A percentile compares a stretch with the other conserved stretches of the same genome.
Evolutionary conservation across 2,888 invertebrate genomes (phyloP).

Genomic region (Lasioglossum figueresi): DNA sequence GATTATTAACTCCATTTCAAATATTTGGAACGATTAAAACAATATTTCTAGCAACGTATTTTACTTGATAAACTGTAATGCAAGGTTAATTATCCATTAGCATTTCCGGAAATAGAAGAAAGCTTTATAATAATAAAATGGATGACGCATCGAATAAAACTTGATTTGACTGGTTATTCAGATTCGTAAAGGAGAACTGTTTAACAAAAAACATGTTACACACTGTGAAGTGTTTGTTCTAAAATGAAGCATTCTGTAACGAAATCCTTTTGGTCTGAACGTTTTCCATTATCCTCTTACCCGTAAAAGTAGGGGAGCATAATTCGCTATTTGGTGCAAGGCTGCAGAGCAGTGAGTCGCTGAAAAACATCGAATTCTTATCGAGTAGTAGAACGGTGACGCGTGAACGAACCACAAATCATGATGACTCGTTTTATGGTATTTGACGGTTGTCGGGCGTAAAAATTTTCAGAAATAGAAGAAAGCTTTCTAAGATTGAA

Average conservation of each 20-base stretch:
- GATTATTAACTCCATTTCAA: too few relatives aligned
- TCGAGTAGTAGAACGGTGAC: too few relatives aligned
- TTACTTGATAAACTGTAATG: background rate
- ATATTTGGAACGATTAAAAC: too few relatives aligned
- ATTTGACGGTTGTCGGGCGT: too few relatives aligned
- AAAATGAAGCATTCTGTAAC: background rate
- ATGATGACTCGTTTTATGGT: too few relatives aligned
- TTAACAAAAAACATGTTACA: background rate
- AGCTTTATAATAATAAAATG: background rate
- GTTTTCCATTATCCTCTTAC: background rate
- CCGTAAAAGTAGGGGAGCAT: background rate
- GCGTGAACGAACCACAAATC: too few relatives aligned
- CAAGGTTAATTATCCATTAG: background rate
- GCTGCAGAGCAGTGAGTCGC: too few relatives aligned
- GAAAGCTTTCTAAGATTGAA: too few relatives aligned
- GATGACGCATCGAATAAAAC: too few relatives aligned
- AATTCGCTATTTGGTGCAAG: background rate
- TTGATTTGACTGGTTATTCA: background rate
- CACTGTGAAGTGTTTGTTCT: background rate
- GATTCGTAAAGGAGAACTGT: background rate
- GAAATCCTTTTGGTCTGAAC: background rate
- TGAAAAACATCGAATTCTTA: too few relatives aligned
- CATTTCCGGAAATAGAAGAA: background rate
- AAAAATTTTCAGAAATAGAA: too few relatives aligned
- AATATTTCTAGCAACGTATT: too few relatives aligned